Percentiles rank a stretch among this genome's conserved stretches.
Evolutionary conservation across 2,797 vertebrate genomes (phyloP).

Genomic region (Nannoperca obscura): DNA sequence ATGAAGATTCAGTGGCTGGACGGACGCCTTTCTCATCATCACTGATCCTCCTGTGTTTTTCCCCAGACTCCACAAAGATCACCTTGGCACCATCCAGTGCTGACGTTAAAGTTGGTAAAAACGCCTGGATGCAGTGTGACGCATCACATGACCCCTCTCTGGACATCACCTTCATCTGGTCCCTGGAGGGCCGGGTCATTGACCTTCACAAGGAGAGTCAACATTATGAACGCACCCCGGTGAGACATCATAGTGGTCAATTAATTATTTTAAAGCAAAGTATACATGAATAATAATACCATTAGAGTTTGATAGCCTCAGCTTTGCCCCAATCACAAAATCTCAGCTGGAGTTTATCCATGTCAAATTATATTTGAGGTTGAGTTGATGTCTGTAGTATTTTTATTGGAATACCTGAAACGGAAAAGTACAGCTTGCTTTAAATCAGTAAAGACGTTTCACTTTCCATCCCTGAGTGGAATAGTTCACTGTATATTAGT

Average conservation of each 20-base stretch:
- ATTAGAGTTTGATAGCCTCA: neutral
- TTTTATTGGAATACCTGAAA: constrained; percentile 61
- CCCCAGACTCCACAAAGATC: constrained; percentile 94
- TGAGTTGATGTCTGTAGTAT: constrained; percentile 27
- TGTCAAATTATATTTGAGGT: constrained; percentile 50
- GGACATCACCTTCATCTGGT: constrained; percentile 97
- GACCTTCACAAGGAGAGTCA: constrained; percentile 90
- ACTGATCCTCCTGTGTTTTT: constrained; percentile 9
- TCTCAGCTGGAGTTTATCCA: constrained; percentile 18
- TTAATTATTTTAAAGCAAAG: neutral
- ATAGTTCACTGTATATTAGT: constrained; percentile 56
- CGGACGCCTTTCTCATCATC: neutral
- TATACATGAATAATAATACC: neutral
- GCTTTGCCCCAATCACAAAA: neutral
- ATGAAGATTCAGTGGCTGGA: neutral
- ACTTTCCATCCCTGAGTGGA: constrained; percentile 40
- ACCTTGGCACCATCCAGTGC: constrained; percentile 91
- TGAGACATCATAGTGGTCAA: constrained; percentile 72
- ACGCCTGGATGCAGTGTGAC: constrained; percentile 91
- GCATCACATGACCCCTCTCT: constrained; percentile 91
- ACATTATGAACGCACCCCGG: constrained; percentile 90
- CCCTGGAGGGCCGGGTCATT: constrained; percentile 90
- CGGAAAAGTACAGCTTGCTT: constrained; percentile 52
- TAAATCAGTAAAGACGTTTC: constrained; percentile 53
- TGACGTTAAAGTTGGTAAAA: constrained; percentile 92